These are phyloP conservation scores for Drosophila mercatorum DNA, from an alignment of 2,888 invertebrate genomes.

Conservation along the genomic window DNA sequence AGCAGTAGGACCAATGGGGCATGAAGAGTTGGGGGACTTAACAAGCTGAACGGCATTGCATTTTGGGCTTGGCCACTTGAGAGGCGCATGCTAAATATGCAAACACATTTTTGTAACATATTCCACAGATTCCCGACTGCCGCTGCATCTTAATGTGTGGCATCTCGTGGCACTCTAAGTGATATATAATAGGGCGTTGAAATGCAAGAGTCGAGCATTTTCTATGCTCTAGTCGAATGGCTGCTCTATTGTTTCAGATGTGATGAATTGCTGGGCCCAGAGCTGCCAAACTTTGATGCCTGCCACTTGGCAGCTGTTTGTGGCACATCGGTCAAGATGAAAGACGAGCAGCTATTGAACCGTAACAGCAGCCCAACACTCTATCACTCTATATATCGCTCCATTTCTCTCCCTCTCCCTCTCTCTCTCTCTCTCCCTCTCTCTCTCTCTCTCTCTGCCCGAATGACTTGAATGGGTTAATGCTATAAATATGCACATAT, in stretches of 20 bases:
- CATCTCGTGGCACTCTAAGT: conserved; percentile 60
- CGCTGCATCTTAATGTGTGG: conserved; percentile 54
- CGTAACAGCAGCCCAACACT: conserved; percentile 38
- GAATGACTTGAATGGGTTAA: conserved; percentile 53
- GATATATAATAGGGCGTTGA: conserved; percentile 69
- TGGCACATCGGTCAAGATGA: conserved; percentile 66
- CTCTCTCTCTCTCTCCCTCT: not conserved
- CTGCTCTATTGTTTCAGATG: conserved; percentile 35
- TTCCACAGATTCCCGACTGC: conserved; percentile 23
- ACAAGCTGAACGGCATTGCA: conserved; percentile 21
- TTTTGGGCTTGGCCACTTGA: conserved; percentile 59
- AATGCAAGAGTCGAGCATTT: conserved; percentile 46
- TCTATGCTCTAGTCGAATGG: conserved; percentile 8
- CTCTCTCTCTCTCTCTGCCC: too few relatives aligned
- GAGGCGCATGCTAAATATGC: conserved; percentile 70
- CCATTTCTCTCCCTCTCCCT: not conserved
- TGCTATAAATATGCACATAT: conserved; percentile 61
- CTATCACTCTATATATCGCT: not conserved
- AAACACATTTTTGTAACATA: conserved; percentile 69
- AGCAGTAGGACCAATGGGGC: too few relatives aligned
- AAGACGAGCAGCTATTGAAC: conserved; percentile 73
- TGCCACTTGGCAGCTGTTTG: conserved; percentile 62
- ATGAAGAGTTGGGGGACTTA: not conserved
- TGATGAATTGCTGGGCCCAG: conserved; percentile 65
- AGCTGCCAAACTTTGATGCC: conserved; percentile 32